Conservation (phyloP, 2,797 vertebrate genomes). For the Siniperca undulata region DNA sequence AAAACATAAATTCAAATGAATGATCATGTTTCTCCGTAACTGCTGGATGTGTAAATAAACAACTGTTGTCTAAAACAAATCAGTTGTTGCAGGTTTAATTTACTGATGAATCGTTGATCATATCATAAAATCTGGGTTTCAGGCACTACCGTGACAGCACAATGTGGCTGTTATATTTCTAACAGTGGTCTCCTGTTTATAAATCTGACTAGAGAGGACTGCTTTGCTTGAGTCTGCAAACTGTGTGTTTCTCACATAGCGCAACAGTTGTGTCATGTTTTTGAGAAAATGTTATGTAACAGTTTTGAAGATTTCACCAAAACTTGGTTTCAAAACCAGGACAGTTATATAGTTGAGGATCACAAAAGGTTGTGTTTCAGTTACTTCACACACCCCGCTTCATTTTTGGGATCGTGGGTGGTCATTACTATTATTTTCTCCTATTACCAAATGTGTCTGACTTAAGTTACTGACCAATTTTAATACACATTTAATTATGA, state of each 20-base stretch:
- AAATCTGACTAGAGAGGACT: too few species aligned
- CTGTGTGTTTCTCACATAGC: too few species aligned
- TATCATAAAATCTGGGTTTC: not conserved
- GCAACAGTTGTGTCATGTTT: not conserved
- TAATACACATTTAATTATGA: not conserved
- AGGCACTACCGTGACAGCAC: not conserved
- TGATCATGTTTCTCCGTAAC: too few species aligned
- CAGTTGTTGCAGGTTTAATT: not conserved
- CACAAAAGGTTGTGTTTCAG: not conserved
- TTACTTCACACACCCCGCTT: too few species aligned
- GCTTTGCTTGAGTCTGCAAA: too few species aligned
- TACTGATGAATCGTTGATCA: not conserved
- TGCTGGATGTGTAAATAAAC: too few species aligned
- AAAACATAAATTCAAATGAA: too few species aligned
- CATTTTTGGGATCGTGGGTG: too few species aligned
- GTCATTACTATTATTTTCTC: not conserved
- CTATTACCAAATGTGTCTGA: not conserved
- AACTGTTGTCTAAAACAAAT: too few species aligned
- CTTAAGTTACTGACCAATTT: not conserved
- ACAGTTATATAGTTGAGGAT: too few species aligned
- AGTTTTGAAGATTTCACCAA: too few species aligned
- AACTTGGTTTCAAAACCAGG: not conserved
- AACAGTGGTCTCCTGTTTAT: not conserved
- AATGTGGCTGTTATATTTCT: not conserved
- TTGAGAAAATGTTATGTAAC: not conserved